Evolutionary conservation across 2,797 vertebrate genomes (phyloP), one percentile per base, ranked within the genome.

Genomic region (Xiphophorus birchmanni): DNA sequence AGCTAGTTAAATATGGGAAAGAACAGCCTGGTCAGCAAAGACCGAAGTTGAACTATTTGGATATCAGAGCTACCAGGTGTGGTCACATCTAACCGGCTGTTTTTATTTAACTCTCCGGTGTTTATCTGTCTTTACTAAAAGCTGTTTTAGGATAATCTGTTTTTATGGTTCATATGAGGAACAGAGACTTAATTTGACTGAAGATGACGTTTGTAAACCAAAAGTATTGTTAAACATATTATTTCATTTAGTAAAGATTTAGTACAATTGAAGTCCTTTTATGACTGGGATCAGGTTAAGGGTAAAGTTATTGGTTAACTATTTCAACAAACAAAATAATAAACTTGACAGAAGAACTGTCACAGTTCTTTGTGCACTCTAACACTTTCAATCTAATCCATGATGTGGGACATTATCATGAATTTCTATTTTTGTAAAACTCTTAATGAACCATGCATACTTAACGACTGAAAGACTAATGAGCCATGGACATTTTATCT

Each of bases 341-440:
- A 45, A 44, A 72, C 69, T 72, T 72, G 69, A 42, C 69, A 72
- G 23, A 44, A 72, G 69, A 45, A 72, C 69, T 72, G 42, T 72
- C 69, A 72, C 26, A 45, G 40, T n/a, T 42, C 37, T 42, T 42
- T 45, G 1, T 72, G 69, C 12, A 44, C 4, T 71, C 4, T 26
- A 72, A n/a, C n/a, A n/a, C n/a, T 72, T 72, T 45, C 69, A 45
- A 44, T 72, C 11, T 44, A 44, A 72, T 45, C 42, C 12, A 72
- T 72, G 42, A 72, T n/a, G 42, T 72, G 69, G 12, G 29, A 72
- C 69, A 2, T 71, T 42, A 8, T 72, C 23, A 29, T 72, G 69
- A 42, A 72, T 45, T 72, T 45, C 42, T 72, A n/a, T 72, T 86
- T 84, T 44, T 37, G 0, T 63, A 32, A 71, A 26, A 72, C 32